Evolutionary conservation across 2,888 invertebrate genomes (phyloP).

Genomic region (Lacanobia oleracea): DNA sequence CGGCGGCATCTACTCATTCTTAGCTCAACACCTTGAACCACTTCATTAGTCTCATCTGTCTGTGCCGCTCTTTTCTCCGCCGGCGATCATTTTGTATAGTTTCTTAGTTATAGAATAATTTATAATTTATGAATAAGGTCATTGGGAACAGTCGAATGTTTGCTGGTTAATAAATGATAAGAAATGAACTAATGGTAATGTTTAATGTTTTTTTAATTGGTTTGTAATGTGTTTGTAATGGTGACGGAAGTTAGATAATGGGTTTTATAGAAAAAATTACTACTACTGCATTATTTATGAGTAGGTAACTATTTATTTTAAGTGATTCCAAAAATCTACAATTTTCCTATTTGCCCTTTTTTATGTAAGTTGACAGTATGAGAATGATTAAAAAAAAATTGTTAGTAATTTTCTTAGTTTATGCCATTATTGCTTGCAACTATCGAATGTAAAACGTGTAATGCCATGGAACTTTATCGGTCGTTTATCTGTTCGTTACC

Average conservation of each 20-base stretch:
- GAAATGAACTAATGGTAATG: conserved; percentile 42
- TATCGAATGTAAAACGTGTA: conserved; percentile 1
- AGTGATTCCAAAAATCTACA: conserved; percentile 6
- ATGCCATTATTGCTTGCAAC: conserved; percentile 16
- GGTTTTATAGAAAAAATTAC: conserved; percentile 16
- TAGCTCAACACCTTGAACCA: conserved; percentile 2
- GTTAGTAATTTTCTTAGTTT: neutral
- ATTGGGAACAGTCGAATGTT: conserved; percentile 32
- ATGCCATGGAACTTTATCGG: no score
- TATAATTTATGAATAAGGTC: conserved; percentile 35
- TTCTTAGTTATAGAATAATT: conserved; percentile 24
- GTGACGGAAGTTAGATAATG: conserved; percentile 49
- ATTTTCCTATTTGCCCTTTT: conserved; percentile 1
- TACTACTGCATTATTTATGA: conserved; percentile 5
- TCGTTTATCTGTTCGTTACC: no score
- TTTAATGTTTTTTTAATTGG: conserved; percentile 30
- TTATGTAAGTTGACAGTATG: neutral
- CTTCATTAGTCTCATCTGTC: conserved; percentile 19
- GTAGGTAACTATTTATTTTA: conserved; percentile 34
- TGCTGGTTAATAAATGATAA: conserved; percentile 12
- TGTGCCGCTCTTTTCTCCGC: neutral
- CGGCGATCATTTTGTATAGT: conserved; percentile 32
- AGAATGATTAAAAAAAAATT: neutral
- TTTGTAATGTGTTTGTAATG: conserved; percentile 20
- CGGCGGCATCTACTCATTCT: conserved; percentile 10